Evolutionary conservation across 2,797 vertebrate species (phyloP).

Genomic region (Sebastes miniatus): DNA sequence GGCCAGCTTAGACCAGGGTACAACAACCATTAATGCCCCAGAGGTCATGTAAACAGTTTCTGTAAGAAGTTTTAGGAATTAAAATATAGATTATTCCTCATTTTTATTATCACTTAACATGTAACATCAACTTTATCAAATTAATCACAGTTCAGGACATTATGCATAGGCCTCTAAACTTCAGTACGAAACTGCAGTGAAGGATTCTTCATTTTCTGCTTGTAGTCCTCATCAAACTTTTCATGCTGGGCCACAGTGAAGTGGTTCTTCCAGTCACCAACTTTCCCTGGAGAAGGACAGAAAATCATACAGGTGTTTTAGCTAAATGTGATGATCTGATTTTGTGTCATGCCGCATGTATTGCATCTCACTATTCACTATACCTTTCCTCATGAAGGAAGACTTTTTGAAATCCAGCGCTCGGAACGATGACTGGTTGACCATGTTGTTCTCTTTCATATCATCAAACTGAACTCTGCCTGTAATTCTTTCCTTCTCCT

Average conservation of each 20-base stretch:
- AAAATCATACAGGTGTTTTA: not conserved
- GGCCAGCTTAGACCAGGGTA: too few species aligned
- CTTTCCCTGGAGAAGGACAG: not conserved
- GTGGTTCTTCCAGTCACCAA: not conserved
- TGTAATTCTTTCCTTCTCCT: slow-evolving; percentile 65
- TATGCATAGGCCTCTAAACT: not conserved
- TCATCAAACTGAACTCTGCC: slow-evolving; percentile 78
- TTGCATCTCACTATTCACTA: not conserved
- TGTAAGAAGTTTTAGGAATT: too few species aligned
- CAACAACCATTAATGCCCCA: too few species aligned
- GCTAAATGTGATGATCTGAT: not conserved
- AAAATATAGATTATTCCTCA: too few species aligned
- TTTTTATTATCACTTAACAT: too few species aligned
- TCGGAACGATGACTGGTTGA: not conserved
- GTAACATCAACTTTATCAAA: not conserved
- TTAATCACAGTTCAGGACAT: not conserved
- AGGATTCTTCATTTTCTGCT: not conserved
- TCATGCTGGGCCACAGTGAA: not conserved
- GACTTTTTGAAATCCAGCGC: slow-evolving; percentile 71
- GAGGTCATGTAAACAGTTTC: too few species aligned
- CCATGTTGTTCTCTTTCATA: slow-evolving; percentile 80
- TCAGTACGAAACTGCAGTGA: not conserved
- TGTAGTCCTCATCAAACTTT: not conserved
- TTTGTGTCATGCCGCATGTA: not conserved
- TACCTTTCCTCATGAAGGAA: slow-evolving; percentile 90